phyloP scores from a whole-genome alignment of 2,888 invertebrate genomes.

The Bombylius major region DNA sequence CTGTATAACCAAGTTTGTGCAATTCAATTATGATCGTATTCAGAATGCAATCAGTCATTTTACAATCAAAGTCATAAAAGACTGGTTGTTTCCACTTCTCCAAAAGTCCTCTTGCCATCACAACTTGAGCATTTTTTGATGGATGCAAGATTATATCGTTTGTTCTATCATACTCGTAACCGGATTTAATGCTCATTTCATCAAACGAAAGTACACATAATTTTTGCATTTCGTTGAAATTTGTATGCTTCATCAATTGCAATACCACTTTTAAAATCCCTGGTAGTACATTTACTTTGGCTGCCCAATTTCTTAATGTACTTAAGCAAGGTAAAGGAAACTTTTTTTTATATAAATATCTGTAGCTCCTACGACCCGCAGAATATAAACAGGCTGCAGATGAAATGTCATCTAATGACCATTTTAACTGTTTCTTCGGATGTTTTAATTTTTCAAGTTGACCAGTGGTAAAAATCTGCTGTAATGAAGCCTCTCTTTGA shows the following conservation, averaged over 20 bases:
- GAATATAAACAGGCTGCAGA: not conserved
- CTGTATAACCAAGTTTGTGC: conserved; percentile 2
- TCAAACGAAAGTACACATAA: too few species aligned
- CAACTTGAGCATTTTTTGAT: not conserved
- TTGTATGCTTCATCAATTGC: too few species aligned
- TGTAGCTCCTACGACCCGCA: not conserved
- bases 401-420: not conserved
- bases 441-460: not conserved
- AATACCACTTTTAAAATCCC: too few species aligned
- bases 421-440: not conserved
- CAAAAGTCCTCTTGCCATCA: too few species aligned
- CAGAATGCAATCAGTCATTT: conserved; percentile 2
- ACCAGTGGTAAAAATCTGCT: not conserved
- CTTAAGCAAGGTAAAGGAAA: too few species aligned
- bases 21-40: conserved; percentile 1
- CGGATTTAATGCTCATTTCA: conserved; percentile 4
- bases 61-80: conserved; percentile 10
- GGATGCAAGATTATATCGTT: too few species aligned
- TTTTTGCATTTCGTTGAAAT: too few species aligned
- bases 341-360: not conserved
- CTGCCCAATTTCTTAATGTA: too few species aligned
- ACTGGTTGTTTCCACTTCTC: conserved; percentile 11
- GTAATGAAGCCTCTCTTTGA: too few species aligned
- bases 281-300: too few species aligned
- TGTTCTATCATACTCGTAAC: not conserved